Base-by-base conservation (phyloP, 2,797 vertebrate genomes). In the Mormyrops attenuatus region DNA sequence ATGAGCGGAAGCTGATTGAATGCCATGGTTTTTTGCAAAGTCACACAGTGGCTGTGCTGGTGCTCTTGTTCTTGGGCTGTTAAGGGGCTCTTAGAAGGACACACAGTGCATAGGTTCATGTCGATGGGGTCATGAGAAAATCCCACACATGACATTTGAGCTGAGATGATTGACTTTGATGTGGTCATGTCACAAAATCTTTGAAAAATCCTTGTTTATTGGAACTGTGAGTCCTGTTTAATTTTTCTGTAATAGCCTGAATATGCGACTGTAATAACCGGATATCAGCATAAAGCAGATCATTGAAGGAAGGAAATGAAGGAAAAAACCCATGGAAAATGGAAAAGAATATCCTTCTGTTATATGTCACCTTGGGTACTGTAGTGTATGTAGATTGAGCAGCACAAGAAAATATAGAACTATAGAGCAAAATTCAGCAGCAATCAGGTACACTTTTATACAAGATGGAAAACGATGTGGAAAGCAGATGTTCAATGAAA, bases 61-160 rank as follows among this genome's bases (percentile, higher is more conserved):
- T 34, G 85, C 50, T 17, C 52, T 87, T 87, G 26, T 86, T 86
- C 47, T 86, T 5, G 49, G 50, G 50, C 50, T 53, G 85, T 9
- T 53, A 87, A n/a, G 52, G 30, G 50, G 49, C 17, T 66, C 13
- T 57, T 44, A 53, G 84, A 60, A 85, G 89, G 63, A 73, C 26
- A 89, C 34, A 2, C 41, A 63, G 57, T 44, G 89, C 17, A 84
- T 44, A 49, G 55, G 57, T 20, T 86, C 41, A 69, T 69, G 57
- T 69, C 41, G 17, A 52, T 47, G 44, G 82, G 89, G 89, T 89
- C 89, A n/a, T 69, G 89, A 86, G 89, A 89, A 89, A 85, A 89
- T 30, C 13, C 80, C 26, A 57, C 41, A 57, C 84, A 30, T 84
- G 15, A 53, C 60, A 47, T 44, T 53, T 84, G 55, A 69, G 57